Percentiles rank a stretch among this genome's conserved stretches.
These are phyloP conservation scores for Drosophila trichaetosa DNA, from an alignment of 2,888 invertebrate species.

Conservation along the genomic window DNA sequence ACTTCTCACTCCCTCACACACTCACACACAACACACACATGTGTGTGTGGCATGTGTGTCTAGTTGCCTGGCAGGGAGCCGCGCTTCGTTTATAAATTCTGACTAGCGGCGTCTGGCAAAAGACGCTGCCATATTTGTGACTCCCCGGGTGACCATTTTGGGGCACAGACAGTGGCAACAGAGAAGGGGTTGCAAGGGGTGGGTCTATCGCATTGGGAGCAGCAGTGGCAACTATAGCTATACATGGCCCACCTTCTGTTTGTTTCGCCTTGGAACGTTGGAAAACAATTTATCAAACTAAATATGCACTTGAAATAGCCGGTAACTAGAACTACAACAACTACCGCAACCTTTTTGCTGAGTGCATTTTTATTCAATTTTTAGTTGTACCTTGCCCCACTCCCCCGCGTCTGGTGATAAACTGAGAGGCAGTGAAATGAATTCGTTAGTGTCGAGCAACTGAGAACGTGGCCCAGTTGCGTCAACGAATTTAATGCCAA, in stretches of 20 bases:
- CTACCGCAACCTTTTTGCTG: slow-evolving; percentile 41
- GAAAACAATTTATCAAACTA: slow-evolving; percentile 77
- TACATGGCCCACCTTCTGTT: slow-evolving; percentile 19
- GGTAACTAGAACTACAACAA: slow-evolving; percentile 55
- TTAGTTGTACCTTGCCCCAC: background rate
- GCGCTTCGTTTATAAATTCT: slow-evolving; percentile 65
- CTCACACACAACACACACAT: slow-evolving; percentile 2
- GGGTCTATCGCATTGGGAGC: slow-evolving; percentile 6
- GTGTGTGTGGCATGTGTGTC: background rate
- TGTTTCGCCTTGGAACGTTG: slow-evolving; percentile 64
- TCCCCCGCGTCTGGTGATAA: slow-evolving; percentile 48
- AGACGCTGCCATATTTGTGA: slow-evolving; percentile 76
- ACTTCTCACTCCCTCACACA: slow-evolving; percentile 32
- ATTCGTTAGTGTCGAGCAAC: slow-evolving; percentile 68
- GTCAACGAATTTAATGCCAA: slow-evolving; percentile 63
- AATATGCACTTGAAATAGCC: slow-evolving; percentile 77
- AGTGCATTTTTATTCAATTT: slow-evolving; percentile 73
- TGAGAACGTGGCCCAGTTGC: slow-evolving; percentile 66
- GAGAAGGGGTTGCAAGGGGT: slow-evolving; percentile 3
- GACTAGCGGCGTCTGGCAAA: slow-evolving; percentile 53
- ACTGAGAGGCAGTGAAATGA: slow-evolving; percentile 68
- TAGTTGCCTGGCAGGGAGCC: slow-evolving; percentile 14
- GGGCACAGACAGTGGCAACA: slow-evolving; percentile 30
- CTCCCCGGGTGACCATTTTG: slow-evolving; percentile 70
- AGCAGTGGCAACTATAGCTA: background rate